Evolutionary conservation across 2,113 vertebrate genomes (phyloP).

Genomic region (Heteronetta atricapilla): DNA sequence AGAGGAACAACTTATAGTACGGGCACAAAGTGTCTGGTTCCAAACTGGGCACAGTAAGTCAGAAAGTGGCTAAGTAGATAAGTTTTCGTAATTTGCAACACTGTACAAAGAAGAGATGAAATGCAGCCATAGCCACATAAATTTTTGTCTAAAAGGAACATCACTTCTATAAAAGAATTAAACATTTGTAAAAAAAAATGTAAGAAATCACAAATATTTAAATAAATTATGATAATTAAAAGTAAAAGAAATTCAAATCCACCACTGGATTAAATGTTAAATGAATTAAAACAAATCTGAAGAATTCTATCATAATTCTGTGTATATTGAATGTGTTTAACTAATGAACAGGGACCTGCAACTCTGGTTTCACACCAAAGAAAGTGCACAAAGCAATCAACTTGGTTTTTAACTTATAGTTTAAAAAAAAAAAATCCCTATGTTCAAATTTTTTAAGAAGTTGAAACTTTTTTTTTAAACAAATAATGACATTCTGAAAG

Average conservation of each 20-base stretch:
- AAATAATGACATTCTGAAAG: neutral
- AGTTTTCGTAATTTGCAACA: neutral
- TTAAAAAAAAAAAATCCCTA: neutral
- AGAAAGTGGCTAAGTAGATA: neutral
- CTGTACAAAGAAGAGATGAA: neutral
- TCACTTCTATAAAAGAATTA: neutral
- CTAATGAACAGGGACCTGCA: neutral
- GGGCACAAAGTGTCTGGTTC: neutral
- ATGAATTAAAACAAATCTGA: neutral
- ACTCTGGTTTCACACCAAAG: neutral
- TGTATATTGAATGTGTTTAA: neutral
- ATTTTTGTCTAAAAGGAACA: neutral
- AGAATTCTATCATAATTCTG: neutral
- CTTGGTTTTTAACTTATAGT: neutral
- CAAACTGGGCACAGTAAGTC: neutral
- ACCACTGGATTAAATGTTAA: neutral
- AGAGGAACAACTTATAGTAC: neutral
- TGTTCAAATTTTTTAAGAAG: neutral
- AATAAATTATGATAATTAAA: neutral
- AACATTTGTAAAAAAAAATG: neutral
- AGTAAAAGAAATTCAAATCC: neutral
- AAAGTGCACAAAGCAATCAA: neutral
- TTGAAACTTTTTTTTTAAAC: neutral
- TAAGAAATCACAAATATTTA: neutral
- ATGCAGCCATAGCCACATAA: neutral